Conservation (phyloP, 2,888 invertebrate species). For the Macrophya annulata region DNA sequence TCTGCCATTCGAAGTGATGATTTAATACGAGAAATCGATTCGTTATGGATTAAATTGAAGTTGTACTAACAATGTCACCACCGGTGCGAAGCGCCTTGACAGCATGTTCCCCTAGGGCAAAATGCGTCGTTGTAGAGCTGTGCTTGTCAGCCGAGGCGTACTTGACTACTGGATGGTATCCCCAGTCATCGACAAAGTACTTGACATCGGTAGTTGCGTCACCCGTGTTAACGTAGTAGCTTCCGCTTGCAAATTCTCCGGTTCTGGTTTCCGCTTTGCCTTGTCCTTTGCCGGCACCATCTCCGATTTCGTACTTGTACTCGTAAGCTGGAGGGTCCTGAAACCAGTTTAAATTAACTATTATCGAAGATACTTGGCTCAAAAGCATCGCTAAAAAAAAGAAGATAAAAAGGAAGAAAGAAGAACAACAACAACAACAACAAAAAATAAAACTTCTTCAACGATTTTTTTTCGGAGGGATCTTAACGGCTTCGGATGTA, state of each 20-base stretch:
- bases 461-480: not conserved
- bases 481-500: not conserved
- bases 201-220: slow-evolving; percentile 79
- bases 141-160: slow-evolving; percentile 81
- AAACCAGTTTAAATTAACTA: slow-evolving; percentile 50
- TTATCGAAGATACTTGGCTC: not conserved
- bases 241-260: slow-evolving; percentile 69
- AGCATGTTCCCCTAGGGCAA: slow-evolving; percentile 83
- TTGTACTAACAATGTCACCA: slow-evolving; percentile 66
- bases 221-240: slow-evolving; percentile 69
- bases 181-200: slow-evolving; percentile 84
- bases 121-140: slow-evolving; percentile 80
- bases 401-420: too few species aligned
- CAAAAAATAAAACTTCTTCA: not conserved
- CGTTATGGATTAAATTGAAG: not conserved
- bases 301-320: slow-evolving; percentile 69
- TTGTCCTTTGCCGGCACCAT: slow-evolving; percentile 64
- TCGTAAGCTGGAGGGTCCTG: slow-evolving; percentile 68
- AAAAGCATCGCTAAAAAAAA: not conserved
- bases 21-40: not conserved
- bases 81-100: slow-evolving; percentile 79
- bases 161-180: slow-evolving; percentile 84
- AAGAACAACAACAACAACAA: too few species aligned
- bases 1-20: not conserved
- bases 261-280: slow-evolving; percentile 67